Percentiles rank a stretch among this genome's conserved stretches.
phyloP scores from a whole-genome alignment of 2,888 invertebrate species.

The Diabrotica balteata region DNA sequence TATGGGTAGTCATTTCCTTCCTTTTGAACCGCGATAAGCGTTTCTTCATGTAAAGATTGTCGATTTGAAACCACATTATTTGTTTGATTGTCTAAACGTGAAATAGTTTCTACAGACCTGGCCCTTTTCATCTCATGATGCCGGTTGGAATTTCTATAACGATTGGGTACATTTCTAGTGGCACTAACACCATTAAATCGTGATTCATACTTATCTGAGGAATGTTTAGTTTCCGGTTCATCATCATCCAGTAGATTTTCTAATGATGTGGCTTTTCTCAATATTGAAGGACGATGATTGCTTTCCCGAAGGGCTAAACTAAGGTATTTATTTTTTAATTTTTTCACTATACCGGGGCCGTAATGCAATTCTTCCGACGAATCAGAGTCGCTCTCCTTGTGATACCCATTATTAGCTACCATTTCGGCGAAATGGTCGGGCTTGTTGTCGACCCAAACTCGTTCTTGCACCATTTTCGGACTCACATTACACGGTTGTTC shows the following conservation, averaged over 20 bases:
- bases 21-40: conserved; percentile 57
- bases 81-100: conserved; percentile 66
- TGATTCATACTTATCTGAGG: conserved; percentile 42
- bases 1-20: conserved; percentile 50
- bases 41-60: conserved; percentile 63
- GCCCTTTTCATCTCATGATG: conserved; percentile 79
- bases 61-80: conserved; percentile 46
- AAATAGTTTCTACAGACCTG: conserved; percentile 83
- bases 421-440: conserved; percentile 36
- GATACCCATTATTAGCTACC: conserved; percentile 47
- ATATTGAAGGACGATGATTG: conserved; percentile 70
- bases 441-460: conserved; percentile 55
- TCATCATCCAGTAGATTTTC: conserved; percentile 84
- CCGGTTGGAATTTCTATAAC: conserved; percentile 60
- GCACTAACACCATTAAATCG: conserved; percentile 48
- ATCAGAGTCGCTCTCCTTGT: conserved; percentile 62
- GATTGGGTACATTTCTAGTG: conserved; percentile 49
- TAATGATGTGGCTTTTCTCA: conserved; percentile 81
- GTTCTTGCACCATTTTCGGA: conserved; percentile 62
- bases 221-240: conserved; percentile 42
- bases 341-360: conserved; percentile 91
- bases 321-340: conserved; percentile 84
- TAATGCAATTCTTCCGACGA: conserved; percentile 83
- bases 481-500: conserved; percentile 40
- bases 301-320: conserved; percentile 81